Percentiles rank a stretch among this genome's conserved stretches.
Conservation (phyloP, 2,797 vertebrate genomes). For the Bufotes viridis region DNA sequence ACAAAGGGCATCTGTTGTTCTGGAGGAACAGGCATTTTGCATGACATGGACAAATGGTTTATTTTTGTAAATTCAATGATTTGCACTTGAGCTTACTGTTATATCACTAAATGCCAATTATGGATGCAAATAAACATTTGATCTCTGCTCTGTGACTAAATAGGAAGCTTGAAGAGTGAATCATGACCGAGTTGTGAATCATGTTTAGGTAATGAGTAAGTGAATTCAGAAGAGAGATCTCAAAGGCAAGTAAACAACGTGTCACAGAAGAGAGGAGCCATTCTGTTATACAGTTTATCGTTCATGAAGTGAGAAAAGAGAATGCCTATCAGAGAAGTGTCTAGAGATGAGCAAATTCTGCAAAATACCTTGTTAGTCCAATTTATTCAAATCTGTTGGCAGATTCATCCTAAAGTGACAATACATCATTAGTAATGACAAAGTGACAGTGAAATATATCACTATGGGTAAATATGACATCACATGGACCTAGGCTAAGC, state of each 20-base stretch:
- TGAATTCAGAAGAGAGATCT: neutral
- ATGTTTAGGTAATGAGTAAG: neutral
- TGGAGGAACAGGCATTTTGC: neutral
- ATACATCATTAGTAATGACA: no score
- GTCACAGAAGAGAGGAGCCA: neutral
- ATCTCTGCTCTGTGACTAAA: conserved; percentile 1
- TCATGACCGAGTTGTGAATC: neutral
- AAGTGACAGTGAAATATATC: no score
- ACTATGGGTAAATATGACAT: no score
- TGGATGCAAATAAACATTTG: neutral
- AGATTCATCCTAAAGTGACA: no score
- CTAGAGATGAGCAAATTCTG: no score
- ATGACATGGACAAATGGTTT: neutral
- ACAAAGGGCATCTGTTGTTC: neutral
- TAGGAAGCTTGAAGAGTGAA: neutral
- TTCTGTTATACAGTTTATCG: neutral
- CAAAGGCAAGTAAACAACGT: neutral
- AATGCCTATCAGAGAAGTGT: neutral
- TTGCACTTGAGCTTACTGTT: neutral
- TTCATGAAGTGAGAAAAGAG: neutral
- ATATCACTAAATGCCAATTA: neutral
- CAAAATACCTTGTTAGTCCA: no score
- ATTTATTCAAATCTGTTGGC: no score
- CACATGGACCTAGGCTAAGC: no score
- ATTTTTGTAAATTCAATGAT: neutral